A percentile compares a stretch with the other conserved stretches of the same genome.
Conservation (phyloP, 2,797 vertebrate genomes). For the Pangasius mekongensis region DNA sequence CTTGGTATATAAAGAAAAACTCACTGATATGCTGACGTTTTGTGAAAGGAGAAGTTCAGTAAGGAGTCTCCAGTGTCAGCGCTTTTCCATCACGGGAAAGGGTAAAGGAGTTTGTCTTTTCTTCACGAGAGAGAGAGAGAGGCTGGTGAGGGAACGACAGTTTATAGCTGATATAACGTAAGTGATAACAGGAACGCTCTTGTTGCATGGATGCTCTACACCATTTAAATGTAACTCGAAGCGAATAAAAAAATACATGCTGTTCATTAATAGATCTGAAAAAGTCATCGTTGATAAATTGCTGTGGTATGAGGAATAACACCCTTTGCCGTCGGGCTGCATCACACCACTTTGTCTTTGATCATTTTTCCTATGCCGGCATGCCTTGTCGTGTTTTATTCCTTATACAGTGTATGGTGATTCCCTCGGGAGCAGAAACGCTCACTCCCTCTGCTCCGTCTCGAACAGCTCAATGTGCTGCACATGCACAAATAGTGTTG, state of each 20-base stretch:
- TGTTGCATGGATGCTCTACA: not conserved
- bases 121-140: not conserved
- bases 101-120: not conserved
- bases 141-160: not conserved
- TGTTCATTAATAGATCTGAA: not conserved
- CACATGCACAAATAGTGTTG: conserved; percentile 66
- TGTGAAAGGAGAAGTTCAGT: not conserved
- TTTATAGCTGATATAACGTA: not conserved
- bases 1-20: not conserved
- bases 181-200: not conserved
- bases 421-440: conserved; percentile 3
- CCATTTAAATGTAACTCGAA: not conserved
- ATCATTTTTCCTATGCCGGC: not conserved
- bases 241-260: not conserved
- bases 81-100: not conserved
- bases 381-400: not conserved
- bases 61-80: conserved; percentile 24
- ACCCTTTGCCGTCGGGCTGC: too few relatives aligned
- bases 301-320: not conserved
- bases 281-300: not conserved
- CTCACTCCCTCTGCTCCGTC: conserved; percentile 20
- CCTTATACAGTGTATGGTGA: not conserved
- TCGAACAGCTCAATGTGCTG: conserved; percentile 13
- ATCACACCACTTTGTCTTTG: not conserved
- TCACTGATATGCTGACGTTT: not conserved